Evolutionary conservation across 2,888 invertebrate species (phyloP), one percentile per base, ranked within the genome.

Genomic region (Rhingia rostrata): DNA sequence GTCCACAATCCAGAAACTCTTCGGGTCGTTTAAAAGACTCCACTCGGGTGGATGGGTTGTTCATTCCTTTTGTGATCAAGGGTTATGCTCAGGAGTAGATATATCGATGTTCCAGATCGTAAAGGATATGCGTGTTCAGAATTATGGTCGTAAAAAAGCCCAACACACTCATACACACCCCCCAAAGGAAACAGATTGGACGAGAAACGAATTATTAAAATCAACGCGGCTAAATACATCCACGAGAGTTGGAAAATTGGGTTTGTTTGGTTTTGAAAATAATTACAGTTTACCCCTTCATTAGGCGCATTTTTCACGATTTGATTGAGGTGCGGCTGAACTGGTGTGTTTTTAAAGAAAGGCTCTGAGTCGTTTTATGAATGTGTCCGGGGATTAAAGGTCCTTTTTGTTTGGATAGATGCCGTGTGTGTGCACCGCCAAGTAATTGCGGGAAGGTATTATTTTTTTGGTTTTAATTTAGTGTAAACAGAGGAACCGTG

Each of bases 211-310:
- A 84, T 66, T 69, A 70, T 78, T 56, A 78, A 78, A 78, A 70
- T 70, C 74, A 84, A 80, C 67, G 56, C 22, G 64, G 45, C 74
- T 84, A 64, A 79, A 79, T 74, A 79, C 78, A 79, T 79, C 58
- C 69, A 70, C 51, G 58, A 75, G 80, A 22, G 22, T 22, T 22
- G 22, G 84, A 74, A 74, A 80, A 84, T 66, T 84, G 80, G 80
- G 84, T 84, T 84, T 84, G 84, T 84, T 84, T 84, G 84, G 73
- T 84, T 84, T 80, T 84, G 80, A 61, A 70, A 66, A 84, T 84
- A 84, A 84, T 84, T 84, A 84, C 84, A 84, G 84, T 84, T 84
- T 84, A 84, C 84, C 84, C 84, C 80, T 84, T 84, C 80, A 84
- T 84, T 84, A 84, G 80, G 80, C 58, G 75, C 75, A 84, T 84